Conservation (phyloP, 2,797 vertebrate genomes). For the Hippocampus kuda region DNA sequence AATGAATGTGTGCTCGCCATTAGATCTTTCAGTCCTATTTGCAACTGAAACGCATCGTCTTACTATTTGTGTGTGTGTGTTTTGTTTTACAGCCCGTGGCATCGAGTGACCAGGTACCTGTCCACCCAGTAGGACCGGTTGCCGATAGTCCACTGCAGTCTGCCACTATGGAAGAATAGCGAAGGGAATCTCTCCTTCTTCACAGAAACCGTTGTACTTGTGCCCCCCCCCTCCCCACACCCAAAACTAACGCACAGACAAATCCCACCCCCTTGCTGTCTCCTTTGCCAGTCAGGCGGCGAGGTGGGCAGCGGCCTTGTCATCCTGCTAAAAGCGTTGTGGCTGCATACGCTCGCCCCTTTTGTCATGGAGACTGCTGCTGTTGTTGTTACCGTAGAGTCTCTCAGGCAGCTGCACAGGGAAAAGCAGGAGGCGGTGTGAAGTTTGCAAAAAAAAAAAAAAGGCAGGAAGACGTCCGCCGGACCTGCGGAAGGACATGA, state of each 20-base stretch:
- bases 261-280: slow-evolving; percentile 31
- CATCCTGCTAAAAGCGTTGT: slow-evolving; percentile 42
- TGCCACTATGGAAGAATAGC: slow-evolving; percentile 40
- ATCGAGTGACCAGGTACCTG: slow-evolving; percentile 22
- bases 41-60: no score
- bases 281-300: slow-evolving; percentile 29
- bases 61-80: no score
- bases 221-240: background rate
- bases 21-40: no score
- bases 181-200: slow-evolving; percentile 21
- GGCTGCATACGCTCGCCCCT: slow-evolving; percentile 30
- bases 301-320: slow-evolving; percentile 30
- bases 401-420: slow-evolving; percentile 35
- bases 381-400: slow-evolving; percentile 41
- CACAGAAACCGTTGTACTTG: slow-evolving; percentile 3
- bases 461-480: slow-evolving; percentile 30
- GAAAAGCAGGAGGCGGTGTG: slow-evolving; percentile 43
- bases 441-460: slow-evolving; percentile 20
- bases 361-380: slow-evolving; percentile 44
- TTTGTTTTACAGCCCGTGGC: slow-evolving; percentile 39
- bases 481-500: slow-evolving; percentile 29
- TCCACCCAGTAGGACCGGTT: slow-evolving; percentile 12
- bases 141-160: slow-evolving; percentile 20
- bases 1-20: slow-evolving; percentile 8
- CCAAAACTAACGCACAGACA: slow-evolving; percentile 14